phyloP scores from a whole-genome alignment of 2,888 invertebrate genomes.

The Xanthorhoe designata region DNA sequence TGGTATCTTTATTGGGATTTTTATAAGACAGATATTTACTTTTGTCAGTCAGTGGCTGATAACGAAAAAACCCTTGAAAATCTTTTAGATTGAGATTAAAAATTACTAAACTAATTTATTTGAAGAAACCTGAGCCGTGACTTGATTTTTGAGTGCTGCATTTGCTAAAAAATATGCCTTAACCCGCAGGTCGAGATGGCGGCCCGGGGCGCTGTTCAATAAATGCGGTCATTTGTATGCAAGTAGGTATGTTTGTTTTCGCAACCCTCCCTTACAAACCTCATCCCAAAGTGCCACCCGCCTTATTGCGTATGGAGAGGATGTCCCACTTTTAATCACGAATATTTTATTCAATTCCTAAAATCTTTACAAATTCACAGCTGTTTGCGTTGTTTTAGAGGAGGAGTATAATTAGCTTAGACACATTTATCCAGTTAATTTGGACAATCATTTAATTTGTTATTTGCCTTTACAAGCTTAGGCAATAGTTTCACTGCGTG shows the following conservation, averaged over 20 bases:
- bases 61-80: neutral
- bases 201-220: constrained; percentile 46
- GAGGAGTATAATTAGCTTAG: too few species aligned
- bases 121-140: constrained; percentile 13
- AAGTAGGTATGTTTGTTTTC: constrained; percentile 64
- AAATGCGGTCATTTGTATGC: constrained; percentile 72
- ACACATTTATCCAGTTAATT: neutral
- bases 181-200: constrained; percentile 48
- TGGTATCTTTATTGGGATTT: too few species aligned
- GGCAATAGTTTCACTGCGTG: constrained; percentile 47
- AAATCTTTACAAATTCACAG: constrained; percentile 6
- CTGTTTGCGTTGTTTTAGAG: neutral
- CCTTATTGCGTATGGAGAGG: constrained; percentile 46
- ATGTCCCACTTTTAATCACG: constrained; percentile 23
- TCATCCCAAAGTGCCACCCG: constrained; percentile 35
- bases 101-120: neutral
- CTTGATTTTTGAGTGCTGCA: constrained; percentile 17
- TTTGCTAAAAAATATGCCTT: constrained; percentile 41
- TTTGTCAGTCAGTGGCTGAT: neutral
- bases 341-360: constrained; percentile 24
- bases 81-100: neutral
- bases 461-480: constrained; percentile 43
- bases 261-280: constrained; percentile 52
- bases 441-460: constrained; percentile 11
- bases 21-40: neutral